A percentile compares a stretch with the other conserved stretches of the same genome.
phyloP scores from a whole-genome alignment of 2,888 invertebrate species.

The Melipona bicolor region DNA sequence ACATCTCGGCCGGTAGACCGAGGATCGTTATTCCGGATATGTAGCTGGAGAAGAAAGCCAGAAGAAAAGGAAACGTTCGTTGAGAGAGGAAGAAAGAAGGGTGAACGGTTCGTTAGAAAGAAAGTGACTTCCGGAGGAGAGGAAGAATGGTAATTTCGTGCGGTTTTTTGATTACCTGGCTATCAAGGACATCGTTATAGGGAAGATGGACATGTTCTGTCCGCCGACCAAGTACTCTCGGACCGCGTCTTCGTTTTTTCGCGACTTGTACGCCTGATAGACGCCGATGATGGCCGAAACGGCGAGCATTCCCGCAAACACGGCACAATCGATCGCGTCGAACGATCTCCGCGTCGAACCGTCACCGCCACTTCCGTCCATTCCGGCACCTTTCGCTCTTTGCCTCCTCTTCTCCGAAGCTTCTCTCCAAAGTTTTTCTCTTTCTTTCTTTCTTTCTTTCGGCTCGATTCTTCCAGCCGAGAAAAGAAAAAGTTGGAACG shows the following conservation, averaged over 20 bases:
- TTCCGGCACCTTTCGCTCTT: not conserved
- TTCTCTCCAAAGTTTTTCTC: too few species aligned
- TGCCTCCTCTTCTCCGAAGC: too few species aligned
- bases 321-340: conserved; percentile 88
- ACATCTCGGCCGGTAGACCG: conserved; percentile 91
- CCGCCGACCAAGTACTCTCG: conserved; percentile 91
- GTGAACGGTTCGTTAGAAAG: too few species aligned
- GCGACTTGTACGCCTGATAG: conserved; percentile 89
- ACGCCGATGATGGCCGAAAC: conserved; percentile 89
- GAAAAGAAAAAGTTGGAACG: not conserved
- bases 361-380: not conserved
- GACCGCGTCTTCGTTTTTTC: conserved; percentile 89
- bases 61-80: not conserved
- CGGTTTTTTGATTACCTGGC: conserved; percentile 88
- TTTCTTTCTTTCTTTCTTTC: too few species aligned
- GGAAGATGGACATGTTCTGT: conserved; percentile 91
- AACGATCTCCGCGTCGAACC: conserved; percentile 78
- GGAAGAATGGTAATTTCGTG: not conserved
- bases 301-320: conserved; percentile 88
- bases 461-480: not conserved
- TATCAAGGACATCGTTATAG: conserved; percentile 91
- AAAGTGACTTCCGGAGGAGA: fast-evolving
- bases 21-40: conserved; percentile 90
- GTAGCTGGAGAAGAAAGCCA: conserved; percentile 85
- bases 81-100: not conserved